Percentiles rank a stretch among this genome's conserved stretches.
Evolutionary conservation across 2,888 invertebrate genomes (phyloP).

Genomic region (Hyppa rectilinea): DNA sequence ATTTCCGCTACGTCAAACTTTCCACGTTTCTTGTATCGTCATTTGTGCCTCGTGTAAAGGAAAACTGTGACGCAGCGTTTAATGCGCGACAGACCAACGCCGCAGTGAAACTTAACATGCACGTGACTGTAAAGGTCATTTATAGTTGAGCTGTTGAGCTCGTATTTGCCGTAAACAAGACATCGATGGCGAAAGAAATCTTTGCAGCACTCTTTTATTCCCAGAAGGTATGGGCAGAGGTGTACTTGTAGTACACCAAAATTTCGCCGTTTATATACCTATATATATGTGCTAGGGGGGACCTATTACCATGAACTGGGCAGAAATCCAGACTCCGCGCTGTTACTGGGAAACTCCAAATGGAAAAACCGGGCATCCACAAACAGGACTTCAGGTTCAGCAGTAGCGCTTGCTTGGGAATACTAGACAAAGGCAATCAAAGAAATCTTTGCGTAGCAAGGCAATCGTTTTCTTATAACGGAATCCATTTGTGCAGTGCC

Average conservation of each 20-base stretch:
- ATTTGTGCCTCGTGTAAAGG: conserved; percentile 68
- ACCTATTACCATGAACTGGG: background rate
- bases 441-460: conserved; percentile 56
- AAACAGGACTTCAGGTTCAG: no score
- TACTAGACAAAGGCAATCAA: background rate
- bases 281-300: background rate
- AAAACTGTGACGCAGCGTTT: conserved; percentile 75
- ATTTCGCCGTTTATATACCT: background rate
- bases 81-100: conserved; percentile 72
- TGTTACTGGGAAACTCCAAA: background rate
- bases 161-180: conserved; percentile 55
- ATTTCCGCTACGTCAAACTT: conserved; percentile 66
- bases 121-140: conserved; percentile 61
- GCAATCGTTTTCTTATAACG: conserved; percentile 66
- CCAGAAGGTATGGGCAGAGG: background rate
- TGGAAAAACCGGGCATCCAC: background rate
- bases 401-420: no score
- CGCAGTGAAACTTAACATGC: conserved; percentile 71
- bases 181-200: conserved; percentile 65
- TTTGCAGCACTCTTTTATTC: conserved; percentile 32
- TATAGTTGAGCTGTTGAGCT: conserved; percentile 21
- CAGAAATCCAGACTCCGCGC: background rate
- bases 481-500: conserved; percentile 49
- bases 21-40: conserved; percentile 70
- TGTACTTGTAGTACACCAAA: background rate